Evolutionary conservation across 2,888 invertebrate species (phyloP).

Genomic region (Tipula helvola): DNA sequence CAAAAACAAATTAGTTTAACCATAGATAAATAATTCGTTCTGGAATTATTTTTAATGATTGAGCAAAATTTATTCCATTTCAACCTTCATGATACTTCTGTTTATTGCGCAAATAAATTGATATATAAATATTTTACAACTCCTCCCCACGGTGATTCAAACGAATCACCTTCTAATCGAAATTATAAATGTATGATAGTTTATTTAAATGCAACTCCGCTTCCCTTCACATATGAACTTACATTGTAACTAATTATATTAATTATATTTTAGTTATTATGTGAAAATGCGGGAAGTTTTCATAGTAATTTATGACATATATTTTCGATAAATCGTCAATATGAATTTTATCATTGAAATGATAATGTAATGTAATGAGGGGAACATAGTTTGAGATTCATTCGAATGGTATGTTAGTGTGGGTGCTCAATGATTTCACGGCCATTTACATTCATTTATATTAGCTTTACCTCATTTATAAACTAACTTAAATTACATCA

Average conservation of each 20-base stretch:
- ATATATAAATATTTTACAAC: neutral
- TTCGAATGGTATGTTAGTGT: neutral
- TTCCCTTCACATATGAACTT: neutral
- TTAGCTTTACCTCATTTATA: too few species aligned
- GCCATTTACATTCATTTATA: neutral
- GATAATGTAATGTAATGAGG: neutral
- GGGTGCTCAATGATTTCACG: neutral
- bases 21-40: too few species aligned
- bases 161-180: neutral
- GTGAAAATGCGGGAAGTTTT: neutral
- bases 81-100: too few species aligned
- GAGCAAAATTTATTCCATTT: too few species aligned
- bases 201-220: neutral
- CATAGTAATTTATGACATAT: neutral
- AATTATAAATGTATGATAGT: neutral
- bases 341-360: neutral
- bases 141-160: neutral
- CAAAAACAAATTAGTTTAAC: too few species aligned
- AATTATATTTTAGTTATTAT: neutral
- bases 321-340: neutral
- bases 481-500: neutral
- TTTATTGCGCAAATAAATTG: too few species aligned
- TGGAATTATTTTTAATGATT: too few species aligned
- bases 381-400: neutral
- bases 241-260: neutral